phyloP scores from a whole-genome alignment of 2,888 invertebrate genomes.

The Lepeophtheirus nordmannii region DNA sequence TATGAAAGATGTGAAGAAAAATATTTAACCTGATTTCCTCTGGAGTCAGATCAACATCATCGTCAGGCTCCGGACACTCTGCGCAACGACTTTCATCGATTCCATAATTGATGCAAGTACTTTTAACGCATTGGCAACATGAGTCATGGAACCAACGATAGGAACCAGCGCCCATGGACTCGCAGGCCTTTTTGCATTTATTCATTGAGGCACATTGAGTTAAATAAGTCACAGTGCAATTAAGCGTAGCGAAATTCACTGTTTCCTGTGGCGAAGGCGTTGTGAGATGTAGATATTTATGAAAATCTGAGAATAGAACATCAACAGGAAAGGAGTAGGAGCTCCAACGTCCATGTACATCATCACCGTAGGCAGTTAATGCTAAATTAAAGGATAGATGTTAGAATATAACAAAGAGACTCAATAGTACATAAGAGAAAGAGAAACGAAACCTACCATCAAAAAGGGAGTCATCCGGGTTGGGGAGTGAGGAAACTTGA shows the following conservation, averaged over 20 bases:
- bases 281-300: not conserved
- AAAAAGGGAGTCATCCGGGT: not conserved
- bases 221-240: slow-evolving; percentile 83
- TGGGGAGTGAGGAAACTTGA: not conserved
- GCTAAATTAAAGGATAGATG: not conserved
- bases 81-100: slow-evolving; percentile 64
- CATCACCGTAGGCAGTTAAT: slow-evolving; percentile 47
- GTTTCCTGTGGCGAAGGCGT: not conserved
- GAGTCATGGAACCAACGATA: slow-evolving; percentile 70
- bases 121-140: slow-evolving; percentile 82
- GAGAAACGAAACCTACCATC: not conserved
- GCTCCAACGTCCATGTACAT: slow-evolving; percentile 62
- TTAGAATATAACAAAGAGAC: too few species aligned
- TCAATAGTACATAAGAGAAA: not conserved
- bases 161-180: slow-evolving; percentile 63
- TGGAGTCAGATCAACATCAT: not conserved
- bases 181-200: slow-evolving; percentile 67
- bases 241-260: slow-evolving; percentile 44
- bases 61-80: slow-evolving; percentile 5
- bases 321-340: slow-evolving; percentile 52
- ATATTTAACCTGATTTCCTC: not conserved
- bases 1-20: too few species aligned
- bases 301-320: slow-evolving; percentile 26
- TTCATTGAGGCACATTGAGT: slow-evolving; percentile 72
- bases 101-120: slow-evolving; percentile 73